Evolutionary conservation across 2,888 invertebrate genomes (phyloP).

Genomic region (Aleiodes leptofemur): DNA sequence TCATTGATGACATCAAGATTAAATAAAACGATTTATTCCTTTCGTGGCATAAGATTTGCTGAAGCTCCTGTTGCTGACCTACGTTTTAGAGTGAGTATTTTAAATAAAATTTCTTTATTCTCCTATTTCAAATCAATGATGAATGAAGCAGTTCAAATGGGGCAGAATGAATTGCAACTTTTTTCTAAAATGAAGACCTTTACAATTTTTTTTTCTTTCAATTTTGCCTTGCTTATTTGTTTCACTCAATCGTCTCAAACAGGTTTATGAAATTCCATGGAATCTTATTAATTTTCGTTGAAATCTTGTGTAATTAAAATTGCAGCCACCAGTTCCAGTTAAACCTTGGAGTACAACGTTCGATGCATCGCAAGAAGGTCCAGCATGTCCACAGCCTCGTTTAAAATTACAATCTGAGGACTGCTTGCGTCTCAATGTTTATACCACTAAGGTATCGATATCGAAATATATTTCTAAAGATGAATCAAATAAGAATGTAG

Average conservation of each 20-base stretch:
- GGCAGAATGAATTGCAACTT: no score
- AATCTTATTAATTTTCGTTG: no score
- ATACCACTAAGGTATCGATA: slow-evolving; percentile 74
- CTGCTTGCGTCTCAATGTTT: slow-evolving; percentile 81
- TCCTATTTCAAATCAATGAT: no score
- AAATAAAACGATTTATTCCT: slow-evolving; percentile 61
- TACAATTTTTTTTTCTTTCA: no score
- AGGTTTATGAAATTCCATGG: no score
- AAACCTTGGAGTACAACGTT: slow-evolving; percentile 76
- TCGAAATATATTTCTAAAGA: no score
- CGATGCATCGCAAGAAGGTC: slow-evolving; percentile 79
- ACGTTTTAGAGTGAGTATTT: slow-evolving; percentile 61
- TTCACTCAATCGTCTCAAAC: no score
- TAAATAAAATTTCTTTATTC: background rate
- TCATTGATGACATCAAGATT: slow-evolving; percentile 58
- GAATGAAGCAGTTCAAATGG: no score
- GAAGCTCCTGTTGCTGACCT: slow-evolving; percentile 61
- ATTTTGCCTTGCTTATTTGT: no score
- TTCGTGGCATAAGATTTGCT: slow-evolving; percentile 64
- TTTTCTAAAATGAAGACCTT: no score
- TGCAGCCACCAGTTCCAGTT: slow-evolving; percentile 77
- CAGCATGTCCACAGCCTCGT: slow-evolving; percentile 77
- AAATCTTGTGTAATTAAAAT: background rate
- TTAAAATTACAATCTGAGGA: slow-evolving; percentile 77
- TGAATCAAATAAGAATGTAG: background rate